Evolutionary conservation across 2,113 vertebrate genomes (phyloP).

Genomic region (Lycocorax pyrrhopterus): DNA sequence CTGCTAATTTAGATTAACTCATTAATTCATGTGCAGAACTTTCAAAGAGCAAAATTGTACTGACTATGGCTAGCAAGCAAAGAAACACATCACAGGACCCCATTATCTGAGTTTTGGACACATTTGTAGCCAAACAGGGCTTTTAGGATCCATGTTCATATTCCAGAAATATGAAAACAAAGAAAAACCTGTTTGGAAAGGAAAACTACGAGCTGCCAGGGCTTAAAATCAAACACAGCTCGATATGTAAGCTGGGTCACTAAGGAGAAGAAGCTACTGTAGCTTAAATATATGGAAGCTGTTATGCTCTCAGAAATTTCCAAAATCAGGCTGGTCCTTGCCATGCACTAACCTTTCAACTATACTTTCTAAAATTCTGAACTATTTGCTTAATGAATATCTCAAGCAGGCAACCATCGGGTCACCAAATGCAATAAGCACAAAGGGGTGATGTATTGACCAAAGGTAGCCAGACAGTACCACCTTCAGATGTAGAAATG

Average conservation of each 20-base stretch:
- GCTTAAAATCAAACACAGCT: not conserved
- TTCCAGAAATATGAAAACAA: not conserved
- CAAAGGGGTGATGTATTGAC: not conserved
- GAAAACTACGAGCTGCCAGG: not conserved
- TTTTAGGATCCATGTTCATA: not conserved
- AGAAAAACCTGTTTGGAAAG: not conserved
- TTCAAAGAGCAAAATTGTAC: not conserved
- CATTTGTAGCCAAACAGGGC: not conserved
- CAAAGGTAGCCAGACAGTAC: not conserved
- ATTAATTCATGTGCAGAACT: not conserved
- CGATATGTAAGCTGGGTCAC: accelerated
- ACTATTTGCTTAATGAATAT: not conserved
- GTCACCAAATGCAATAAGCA: not conserved
- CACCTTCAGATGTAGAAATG: not conserved
- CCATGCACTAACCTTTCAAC: not conserved
- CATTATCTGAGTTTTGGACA: not conserved
- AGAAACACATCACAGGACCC: not conserved
- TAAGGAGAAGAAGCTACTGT: not conserved
- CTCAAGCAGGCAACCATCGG: not conserved
- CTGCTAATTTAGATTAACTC: not conserved
- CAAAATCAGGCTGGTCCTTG: not conserved
- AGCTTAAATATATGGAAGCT: not conserved
- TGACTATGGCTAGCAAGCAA: not conserved
- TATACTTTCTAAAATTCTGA: not conserved
- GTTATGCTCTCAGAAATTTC: not conserved